These are phyloP conservation scores for Calephelis nemesis DNA, from an alignment of 1,140 invertebrate genomes.

Conservation along the genomic window DNA sequence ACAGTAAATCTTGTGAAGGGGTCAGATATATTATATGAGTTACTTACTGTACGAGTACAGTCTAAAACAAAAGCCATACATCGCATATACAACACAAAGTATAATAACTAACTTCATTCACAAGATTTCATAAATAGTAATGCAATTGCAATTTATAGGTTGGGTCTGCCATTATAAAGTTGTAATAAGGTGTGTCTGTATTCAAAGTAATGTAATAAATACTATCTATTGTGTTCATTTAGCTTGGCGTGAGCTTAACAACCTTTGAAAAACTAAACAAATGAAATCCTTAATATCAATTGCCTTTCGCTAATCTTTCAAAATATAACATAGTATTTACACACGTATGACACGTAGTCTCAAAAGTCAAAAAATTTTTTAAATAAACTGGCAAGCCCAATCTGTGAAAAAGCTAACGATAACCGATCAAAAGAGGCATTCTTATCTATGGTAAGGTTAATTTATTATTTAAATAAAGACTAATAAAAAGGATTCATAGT, in stretches of 20 bases:
- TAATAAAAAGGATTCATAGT: no score
- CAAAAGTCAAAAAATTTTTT: no score
- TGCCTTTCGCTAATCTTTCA: not conserved
- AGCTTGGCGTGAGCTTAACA: not conserved
- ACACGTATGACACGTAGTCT: no score
- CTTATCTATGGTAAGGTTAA: no score
- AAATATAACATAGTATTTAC: no score
- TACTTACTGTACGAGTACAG: not conserved
- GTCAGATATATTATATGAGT: no score
- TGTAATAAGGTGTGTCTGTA: conserved; percentile 9
- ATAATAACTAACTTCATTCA: conserved; percentile 23
- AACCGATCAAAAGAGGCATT: no score
- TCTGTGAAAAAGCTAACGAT: no score
- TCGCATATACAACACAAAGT: conserved; percentile 29
- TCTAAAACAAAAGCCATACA: conserved; percentile 19
- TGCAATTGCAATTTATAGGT: conserved; percentile 11
- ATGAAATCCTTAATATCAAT: not conserved
- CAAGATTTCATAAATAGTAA: conserved; percentile 15
- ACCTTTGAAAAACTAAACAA: not conserved
- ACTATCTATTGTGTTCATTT: conserved; percentile 12
- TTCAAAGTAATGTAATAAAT: conserved; percentile 5
- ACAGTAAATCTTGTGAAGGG: no score
- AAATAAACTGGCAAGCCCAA: no score
- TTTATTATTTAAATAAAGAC: no score
- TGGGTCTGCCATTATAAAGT: conserved; percentile 5